These are phyloP conservation scores for Camponotus pennsylvanicus DNA, from an alignment of 1,140 invertebrate genomes.

Conservation along the genomic window DNA sequence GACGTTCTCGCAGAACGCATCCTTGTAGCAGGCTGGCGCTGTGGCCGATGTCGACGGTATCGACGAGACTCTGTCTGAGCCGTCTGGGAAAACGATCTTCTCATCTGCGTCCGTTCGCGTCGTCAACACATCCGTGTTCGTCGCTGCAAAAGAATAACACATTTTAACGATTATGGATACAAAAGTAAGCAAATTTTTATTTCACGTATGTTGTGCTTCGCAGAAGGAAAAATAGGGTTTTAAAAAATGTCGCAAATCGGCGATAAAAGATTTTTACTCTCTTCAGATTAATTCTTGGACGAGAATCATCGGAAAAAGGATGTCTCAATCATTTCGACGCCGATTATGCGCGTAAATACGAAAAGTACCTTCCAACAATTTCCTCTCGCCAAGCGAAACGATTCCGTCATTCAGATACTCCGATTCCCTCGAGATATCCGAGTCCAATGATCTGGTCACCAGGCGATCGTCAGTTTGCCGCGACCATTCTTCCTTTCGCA, in stretches of 20 bases:
- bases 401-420: background rate
- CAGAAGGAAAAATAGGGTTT: too few relatives aligned
- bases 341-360: background rate
- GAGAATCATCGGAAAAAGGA: background rate
- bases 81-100: conserved; percentile 62
- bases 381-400: background rate
- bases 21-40: background rate
- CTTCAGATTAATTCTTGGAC: too few relatives aligned
- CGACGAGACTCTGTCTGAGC: background rate
- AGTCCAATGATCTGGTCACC: background rate
- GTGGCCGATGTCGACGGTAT: background rate
- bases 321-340: background rate
- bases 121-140: background rate
- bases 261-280: too few relatives aligned
- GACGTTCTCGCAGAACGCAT: conserved; percentile 58
- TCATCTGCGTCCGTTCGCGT: background rate
- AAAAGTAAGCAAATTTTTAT: too few relatives aligned
- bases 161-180: too few relatives aligned
- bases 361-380: conserved; percentile 26
- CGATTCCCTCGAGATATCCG: too few relatives aligned
- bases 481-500: background rate
- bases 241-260: too few relatives aligned
- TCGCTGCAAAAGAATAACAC: background rate
- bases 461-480: too few relatives aligned
- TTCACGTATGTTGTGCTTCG: too few relatives aligned